phyloP scores from a whole-genome alignment of 2,888 invertebrate genomes.

The Habroteleia sp. region DNA sequence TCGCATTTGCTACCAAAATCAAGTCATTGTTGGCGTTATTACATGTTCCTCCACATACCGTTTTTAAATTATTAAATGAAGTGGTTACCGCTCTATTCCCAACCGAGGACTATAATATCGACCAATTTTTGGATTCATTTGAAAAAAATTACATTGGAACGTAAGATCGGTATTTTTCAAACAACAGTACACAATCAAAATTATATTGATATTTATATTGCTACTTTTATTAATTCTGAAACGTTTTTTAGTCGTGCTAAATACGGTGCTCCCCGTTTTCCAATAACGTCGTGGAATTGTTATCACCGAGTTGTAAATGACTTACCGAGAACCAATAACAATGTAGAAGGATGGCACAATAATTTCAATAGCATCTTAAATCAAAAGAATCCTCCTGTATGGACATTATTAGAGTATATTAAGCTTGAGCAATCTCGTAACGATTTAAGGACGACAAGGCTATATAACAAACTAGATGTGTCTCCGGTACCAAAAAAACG shows the following conservation, averaged over 20 bases:
- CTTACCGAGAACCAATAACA: constrained; percentile 3
- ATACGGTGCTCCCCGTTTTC: neutral
- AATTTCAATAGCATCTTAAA: neutral
- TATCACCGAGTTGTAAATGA: neutral
- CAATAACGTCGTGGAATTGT: neutral
- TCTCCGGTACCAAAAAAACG: neutral
- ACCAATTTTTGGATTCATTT: neutral
- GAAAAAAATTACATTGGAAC: neutral
- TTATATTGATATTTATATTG: neutral
- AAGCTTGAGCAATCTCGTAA: neutral
- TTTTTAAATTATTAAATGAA: too few relatives aligned
- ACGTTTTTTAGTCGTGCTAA: neutral
- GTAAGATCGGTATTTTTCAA: neutral
- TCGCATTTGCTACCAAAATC: constrained; percentile 24
- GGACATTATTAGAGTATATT: neutral
- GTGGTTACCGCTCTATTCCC: too few relatives aligned
- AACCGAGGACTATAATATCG: constrained; percentile 8
- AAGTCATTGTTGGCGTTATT: constrained; percentile 7
- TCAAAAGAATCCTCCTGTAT: neutral
- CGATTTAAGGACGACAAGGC: neutral
- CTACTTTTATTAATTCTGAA: too few relatives aligned
- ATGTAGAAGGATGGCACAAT: constrained; percentile 14
- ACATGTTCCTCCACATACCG: constrained; percentile 15
- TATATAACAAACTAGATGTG: neutral
- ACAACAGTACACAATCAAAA: too few relatives aligned